phyloP scores from a whole-genome alignment of 1,140 invertebrate genomes.

The Coenobita brevimanus region DNA sequence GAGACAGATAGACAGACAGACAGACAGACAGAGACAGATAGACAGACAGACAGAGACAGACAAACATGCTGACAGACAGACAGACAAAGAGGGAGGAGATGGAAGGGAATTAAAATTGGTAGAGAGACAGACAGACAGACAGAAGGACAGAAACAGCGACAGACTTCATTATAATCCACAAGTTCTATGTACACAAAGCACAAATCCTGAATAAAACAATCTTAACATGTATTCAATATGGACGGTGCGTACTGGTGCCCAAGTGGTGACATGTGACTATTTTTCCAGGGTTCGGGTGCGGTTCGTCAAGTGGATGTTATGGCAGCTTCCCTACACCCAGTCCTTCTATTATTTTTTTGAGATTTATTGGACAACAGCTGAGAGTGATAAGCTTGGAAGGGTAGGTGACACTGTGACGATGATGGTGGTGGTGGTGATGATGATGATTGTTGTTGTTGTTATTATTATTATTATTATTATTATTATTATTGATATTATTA shows the following conservation, averaged over 20 bases:
- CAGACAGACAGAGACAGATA: too few species aligned
- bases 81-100: neutral
- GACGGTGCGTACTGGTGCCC: neutral
- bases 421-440: too few species aligned
- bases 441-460: too few species aligned
- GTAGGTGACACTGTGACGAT: too few species aligned
- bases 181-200: too few species aligned
- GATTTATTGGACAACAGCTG: constrained; percentile 22
- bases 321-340: constrained; percentile 28
- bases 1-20: too few species aligned
- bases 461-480: too few species aligned
- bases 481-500: too few species aligned
- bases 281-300: constrained; percentile 16
- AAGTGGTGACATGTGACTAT: too few species aligned
- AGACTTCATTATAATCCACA: neutral
- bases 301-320: constrained; percentile 24
- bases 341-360: constrained; percentile 34
- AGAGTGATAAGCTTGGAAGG: neutral
- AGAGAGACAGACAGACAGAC: neutral
- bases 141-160: neutral
- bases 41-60: too few species aligned
- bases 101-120: neutral
- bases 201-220: neutral
- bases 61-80: too few species aligned
- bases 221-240: neutral